Evolutionary conservation across 2,113 vertebrate species (phyloP).

Genomic region (Climacteris rufus): DNA sequence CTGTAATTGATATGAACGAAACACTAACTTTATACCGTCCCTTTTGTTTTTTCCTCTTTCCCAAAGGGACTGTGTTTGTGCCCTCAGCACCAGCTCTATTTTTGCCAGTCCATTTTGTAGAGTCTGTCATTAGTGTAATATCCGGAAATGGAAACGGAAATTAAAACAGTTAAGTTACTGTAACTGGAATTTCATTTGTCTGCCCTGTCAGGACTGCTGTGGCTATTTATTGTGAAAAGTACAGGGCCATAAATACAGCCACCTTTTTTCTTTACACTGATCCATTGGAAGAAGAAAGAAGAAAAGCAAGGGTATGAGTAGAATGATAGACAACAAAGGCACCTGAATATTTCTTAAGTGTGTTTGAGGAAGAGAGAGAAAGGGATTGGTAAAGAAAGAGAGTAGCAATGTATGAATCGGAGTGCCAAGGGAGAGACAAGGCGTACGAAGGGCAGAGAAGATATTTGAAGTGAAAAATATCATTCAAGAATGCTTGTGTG

Average conservation of each 20-base stretch:
- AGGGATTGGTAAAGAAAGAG: not conserved
- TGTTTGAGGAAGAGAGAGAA: not conserved
- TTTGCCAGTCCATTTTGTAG: not conserved
- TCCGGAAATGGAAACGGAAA: not conserved
- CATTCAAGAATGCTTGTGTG: not conserved
- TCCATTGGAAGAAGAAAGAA: not conserved
- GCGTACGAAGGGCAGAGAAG: not conserved
- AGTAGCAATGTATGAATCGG: not conserved
- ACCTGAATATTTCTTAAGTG: not conserved
- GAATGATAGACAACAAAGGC: not conserved
- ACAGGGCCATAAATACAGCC: not conserved
- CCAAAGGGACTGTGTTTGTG: not conserved
- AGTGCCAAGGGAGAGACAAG: not conserved
- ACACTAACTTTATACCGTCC: not conserved
- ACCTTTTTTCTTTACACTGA: not conserved
- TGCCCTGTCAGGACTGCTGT: not conserved
- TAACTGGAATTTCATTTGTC: not conserved
- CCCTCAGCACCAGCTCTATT: not conserved
- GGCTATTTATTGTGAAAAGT: not conserved
- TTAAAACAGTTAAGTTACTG: not conserved
- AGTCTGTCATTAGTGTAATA: not conserved
- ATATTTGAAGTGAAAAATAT: not conserved
- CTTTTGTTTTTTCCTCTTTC: not conserved
- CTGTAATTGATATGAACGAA: not conserved
- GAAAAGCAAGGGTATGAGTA: not conserved